phyloP scores from a whole-genome alignment of 2,888 invertebrate species.

The Hetaerina titia region DNA sequence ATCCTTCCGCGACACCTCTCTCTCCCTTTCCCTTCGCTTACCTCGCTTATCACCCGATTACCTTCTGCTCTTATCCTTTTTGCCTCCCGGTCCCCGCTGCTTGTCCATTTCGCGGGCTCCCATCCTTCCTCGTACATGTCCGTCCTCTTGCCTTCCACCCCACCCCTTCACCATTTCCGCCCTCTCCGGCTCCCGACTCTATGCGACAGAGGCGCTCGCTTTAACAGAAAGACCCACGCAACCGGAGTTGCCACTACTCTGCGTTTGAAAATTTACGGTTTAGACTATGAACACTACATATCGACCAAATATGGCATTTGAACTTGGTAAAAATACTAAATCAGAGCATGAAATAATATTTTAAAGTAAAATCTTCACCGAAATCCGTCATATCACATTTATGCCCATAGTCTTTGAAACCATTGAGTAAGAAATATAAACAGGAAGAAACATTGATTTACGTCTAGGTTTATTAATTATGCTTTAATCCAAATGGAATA shows the following conservation, averaged over 20 bases:
- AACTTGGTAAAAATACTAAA: too few relatives aligned
- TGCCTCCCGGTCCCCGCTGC: neutral
- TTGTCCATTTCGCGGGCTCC: neutral
- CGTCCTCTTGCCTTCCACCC: neutral
- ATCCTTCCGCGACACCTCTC: neutral
- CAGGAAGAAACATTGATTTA: too few relatives aligned
- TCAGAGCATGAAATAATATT: too few relatives aligned
- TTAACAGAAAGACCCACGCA: neutral
- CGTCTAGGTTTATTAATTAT: too few relatives aligned
- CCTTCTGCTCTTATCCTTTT: neutral
- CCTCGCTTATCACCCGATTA: neutral
- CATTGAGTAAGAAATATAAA: too few relatives aligned
- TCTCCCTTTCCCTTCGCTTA: neutral
- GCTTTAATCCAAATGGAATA: too few relatives aligned
- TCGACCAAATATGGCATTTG: too few relatives aligned
- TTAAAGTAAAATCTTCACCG: too few relatives aligned
- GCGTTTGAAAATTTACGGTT: neutral
- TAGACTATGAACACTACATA: too few relatives aligned
- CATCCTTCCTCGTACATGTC: neutral
- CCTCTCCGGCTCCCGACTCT: neutral
- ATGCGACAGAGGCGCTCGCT: neutral
- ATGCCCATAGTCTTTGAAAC: too few relatives aligned
- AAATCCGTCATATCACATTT: too few relatives aligned
- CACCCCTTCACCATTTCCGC: neutral
- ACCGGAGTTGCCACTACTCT: neutral